phyloP scores from a whole-genome alignment of 1,140 invertebrate species.

The Tenebrio molitor region DNA sequence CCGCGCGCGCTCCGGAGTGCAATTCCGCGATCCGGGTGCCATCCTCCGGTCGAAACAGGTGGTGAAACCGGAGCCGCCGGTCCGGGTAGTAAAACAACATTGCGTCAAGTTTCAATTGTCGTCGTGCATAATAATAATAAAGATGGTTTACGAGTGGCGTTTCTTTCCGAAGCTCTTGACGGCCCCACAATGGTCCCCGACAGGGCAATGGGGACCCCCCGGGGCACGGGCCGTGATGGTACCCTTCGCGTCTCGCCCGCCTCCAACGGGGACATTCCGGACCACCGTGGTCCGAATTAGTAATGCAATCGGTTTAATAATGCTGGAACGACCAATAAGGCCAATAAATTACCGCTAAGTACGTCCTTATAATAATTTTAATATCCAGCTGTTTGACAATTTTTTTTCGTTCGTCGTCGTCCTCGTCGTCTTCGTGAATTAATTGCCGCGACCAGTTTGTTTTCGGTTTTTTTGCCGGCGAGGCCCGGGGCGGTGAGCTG shows the following conservation, averaged over 20 bases:
- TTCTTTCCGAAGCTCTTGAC: conserved; percentile 54
- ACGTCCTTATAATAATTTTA: conserved; percentile 40
- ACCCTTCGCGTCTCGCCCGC: not conserved
- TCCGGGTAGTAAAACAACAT: conserved; percentile 48
- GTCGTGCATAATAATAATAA: conserved; percentile 57
- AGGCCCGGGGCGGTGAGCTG: too few relatives aligned
- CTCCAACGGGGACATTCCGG: conserved; percentile 28
- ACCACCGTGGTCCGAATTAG: conserved; percentile 44
- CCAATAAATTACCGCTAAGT: conserved; percentile 40
- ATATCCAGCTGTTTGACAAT: conserved; percentile 45
- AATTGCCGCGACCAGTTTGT: conserved; percentile 36
- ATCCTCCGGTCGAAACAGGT: too few relatives aligned
- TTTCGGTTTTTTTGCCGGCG: too few relatives aligned
- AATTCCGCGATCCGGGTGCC: too few relatives aligned
- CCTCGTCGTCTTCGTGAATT: conserved; percentile 5
- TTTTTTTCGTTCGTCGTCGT: conserved; percentile 6
- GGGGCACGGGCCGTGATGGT: conserved; percentile 3
- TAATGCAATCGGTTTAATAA: conserved; percentile 46
- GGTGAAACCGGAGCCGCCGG: conserved; percentile 22
- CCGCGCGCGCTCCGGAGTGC: too few relatives aligned
- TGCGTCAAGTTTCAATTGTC: conserved; percentile 57
- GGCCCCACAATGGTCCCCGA: conserved; percentile 54
- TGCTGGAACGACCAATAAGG: conserved; percentile 25
- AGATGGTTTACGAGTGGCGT: conserved; percentile 59
- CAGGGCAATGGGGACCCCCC: conserved; percentile 53